phyloP scores from a whole-genome alignment of 2,888 invertebrate species.

The Epinotia ramella region DNA sequence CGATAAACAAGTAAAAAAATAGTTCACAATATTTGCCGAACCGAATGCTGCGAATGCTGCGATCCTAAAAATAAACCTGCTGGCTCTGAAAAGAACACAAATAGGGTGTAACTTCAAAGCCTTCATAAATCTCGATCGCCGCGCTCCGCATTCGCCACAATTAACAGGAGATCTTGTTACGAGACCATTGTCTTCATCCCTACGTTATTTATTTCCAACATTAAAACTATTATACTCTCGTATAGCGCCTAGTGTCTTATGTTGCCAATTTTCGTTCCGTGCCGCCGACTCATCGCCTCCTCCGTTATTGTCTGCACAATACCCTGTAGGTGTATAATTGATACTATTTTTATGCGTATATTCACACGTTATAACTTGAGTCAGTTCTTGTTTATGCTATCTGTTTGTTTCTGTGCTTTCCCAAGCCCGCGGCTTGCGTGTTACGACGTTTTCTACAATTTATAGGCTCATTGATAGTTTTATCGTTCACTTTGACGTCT shows the following conservation, averaged over 20 bases:
- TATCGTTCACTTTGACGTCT: slow-evolving; percentile 68
- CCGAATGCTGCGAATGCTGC: background rate
- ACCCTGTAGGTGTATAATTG: slow-evolving; percentile 69
- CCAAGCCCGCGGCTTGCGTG: slow-evolving; percentile 66
- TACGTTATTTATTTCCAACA: slow-evolving; percentile 80
- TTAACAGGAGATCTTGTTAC: slow-evolving; percentile 81
- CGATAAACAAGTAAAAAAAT: background rate
- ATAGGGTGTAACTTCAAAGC: slow-evolving; percentile 76
- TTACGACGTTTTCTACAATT: slow-evolving; percentile 68
- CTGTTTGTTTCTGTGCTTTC: slow-evolving; percentile 68
- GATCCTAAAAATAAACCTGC: slow-evolving; percentile 2
- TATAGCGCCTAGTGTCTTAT: slow-evolving; percentile 67
- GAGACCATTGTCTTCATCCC: slow-evolving; percentile 78
- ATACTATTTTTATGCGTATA: slow-evolving; percentile 71
- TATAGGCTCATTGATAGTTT: slow-evolving; percentile 74
- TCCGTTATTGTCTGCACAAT: slow-evolving; percentile 71
- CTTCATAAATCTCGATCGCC: slow-evolving; percentile 75
- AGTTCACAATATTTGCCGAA: background rate
- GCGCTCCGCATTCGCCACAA: slow-evolving; percentile 75
- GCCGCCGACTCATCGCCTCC: slow-evolving; percentile 72
- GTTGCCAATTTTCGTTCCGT: slow-evolving; percentile 74
- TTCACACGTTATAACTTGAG: slow-evolving; percentile 69
- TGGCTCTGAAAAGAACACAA: slow-evolving; percentile 63
- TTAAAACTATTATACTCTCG: slow-evolving; percentile 80
- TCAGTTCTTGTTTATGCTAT: slow-evolving; percentile 61